Percentiles rank a stretch among this genome's conserved stretches.
Conservation (phyloP, 2,113 vertebrate species). For the Periophthalmus modestus region DNA sequence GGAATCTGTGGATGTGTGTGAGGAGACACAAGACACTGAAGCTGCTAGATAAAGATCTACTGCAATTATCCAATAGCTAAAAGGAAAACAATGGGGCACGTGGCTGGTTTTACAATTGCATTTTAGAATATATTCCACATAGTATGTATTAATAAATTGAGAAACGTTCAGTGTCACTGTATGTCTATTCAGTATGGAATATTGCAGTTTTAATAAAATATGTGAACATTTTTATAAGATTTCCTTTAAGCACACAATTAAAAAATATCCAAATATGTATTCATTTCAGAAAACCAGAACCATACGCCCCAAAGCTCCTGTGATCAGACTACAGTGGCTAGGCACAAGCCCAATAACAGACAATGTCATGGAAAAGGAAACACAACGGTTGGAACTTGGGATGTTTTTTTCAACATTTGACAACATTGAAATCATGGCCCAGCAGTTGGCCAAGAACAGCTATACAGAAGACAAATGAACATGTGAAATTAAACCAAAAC, state of each 20-base stretch:
- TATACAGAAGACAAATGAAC: conserved; percentile 64
- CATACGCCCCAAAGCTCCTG: conserved; percentile 29
- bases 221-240: neutral
- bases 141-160: too few relatives aligned
- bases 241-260: conserved; percentile 7
- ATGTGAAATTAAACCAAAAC: conserved; percentile 68
- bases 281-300: conserved; percentile 45
- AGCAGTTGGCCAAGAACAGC: conserved; percentile 51
- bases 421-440: conserved; percentile 52
- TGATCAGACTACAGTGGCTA: conserved; percentile 36
- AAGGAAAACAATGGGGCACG: conserved; percentile 34
- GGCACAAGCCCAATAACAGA: conserved; percentile 29
- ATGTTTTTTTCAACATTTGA: conserved; percentile 39
- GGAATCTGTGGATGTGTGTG: conserved; percentile 55
- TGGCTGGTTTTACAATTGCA: conserved; percentile 35
- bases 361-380: conserved; percentile 32
- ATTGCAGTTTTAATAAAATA: conserved; percentile 1
- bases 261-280: neutral
- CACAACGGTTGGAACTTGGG: conserved; percentile 32
- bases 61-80: conserved; percentile 48
- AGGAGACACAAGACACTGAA: conserved; percentile 79
- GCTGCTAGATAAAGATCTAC: conserved; percentile 82
- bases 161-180: neutral
- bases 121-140: neutral
- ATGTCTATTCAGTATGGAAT: neutral